Evolutionary conservation across 2,888 invertebrate species (phyloP), one percentile per base, ranked within the genome.

Genomic region (Abrostola tripartita): DNA sequence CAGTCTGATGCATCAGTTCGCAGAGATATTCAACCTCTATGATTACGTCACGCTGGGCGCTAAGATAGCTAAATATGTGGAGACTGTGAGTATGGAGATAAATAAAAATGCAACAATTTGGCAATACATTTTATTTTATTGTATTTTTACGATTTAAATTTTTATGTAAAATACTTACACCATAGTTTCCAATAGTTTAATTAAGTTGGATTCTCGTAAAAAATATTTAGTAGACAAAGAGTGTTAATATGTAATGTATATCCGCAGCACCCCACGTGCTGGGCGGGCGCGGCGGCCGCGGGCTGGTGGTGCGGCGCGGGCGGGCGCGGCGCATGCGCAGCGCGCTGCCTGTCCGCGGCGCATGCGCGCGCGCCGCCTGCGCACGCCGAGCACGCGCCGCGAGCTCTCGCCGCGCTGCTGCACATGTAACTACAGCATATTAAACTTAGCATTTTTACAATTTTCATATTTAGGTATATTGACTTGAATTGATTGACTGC

Each of bases 261-360:
- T 61, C 44, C 54, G 0, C 75, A 92, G 93, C 81, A 83, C 12
- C 88, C 89, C 0, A 54, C 66, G 1, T 85, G 85, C 65, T 92
- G 91, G 92, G 71, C 76, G 62, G 92, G 87, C 11, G 76, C 83
- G 53, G 76, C 90, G 59, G 81, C 81, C 37, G 92, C 92, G 69
- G 90, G 87, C 8, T 92, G 92, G 93, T 93, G 93, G 93, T 93
- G 93, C 88, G 93, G 93, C 64, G 91, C 90, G 77, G 85, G 84
- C 36, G 93, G 92, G 51, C 88, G 86, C 78, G 91, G 91, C 63
- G 80, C 79, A 1, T 92, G 93, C 84, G 89, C 91, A 4, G 76
- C 67, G 67, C 88, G 89, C 65, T 93, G 93, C 82, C 76, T 90
- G 42, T 72, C 86, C 65, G 86, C 88, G 51, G 91, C 92, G 62